These are phyloP conservation scores for Kryptolebias marmoratus DNA, from an alignment of 2,113 vertebrate genomes.

Conservation along the genomic window DNA sequence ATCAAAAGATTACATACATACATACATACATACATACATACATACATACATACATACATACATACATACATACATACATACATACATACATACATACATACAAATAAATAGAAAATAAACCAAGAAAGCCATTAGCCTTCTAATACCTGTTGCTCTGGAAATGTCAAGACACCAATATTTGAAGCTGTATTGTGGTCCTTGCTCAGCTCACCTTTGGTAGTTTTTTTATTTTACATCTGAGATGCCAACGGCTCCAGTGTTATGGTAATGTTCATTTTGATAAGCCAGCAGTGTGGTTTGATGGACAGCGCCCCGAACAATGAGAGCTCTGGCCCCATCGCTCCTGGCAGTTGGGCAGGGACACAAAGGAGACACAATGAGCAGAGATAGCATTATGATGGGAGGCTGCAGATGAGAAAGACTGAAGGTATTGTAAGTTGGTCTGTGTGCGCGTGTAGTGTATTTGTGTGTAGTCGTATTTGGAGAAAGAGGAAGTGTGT, in stretches of 20 bases:
- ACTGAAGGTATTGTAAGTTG: constrained; percentile 18
- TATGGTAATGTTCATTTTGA: constrained; percentile 73
- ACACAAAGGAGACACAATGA: constrained; percentile 73
- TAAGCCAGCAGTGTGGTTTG: constrained; percentile 50
- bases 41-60: no score
- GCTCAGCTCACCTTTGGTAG: constrained; percentile 64
- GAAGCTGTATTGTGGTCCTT: constrained; percentile 51
- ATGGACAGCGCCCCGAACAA: constrained; percentile 64
- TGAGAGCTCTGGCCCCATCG: constrained; percentile 37
- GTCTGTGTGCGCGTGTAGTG: constrained; percentile 4
- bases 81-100: not conserved
- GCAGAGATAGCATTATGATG: constrained; percentile 65
- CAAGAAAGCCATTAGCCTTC: constrained; percentile 43
- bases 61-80: no score
- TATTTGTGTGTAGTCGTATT: constrained; percentile 1
- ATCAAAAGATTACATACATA: no score
- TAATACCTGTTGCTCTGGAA: constrained; percentile 45
- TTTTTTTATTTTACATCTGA: constrained; percentile 28
- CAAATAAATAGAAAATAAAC: constrained; percentile 1
- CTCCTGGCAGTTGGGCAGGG: constrained; percentile 57
- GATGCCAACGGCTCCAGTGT: constrained; percentile 58
- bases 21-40: no score
- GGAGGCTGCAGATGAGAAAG: constrained; percentile 47
- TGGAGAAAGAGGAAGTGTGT: not conserved
- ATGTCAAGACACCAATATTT: constrained; percentile 66